These are phyloP conservation scores for Bolinopsis microptera DNA, from an alignment of 37 sponge, comb jelly and placozoan species.

Conservation along the genomic window DNA sequence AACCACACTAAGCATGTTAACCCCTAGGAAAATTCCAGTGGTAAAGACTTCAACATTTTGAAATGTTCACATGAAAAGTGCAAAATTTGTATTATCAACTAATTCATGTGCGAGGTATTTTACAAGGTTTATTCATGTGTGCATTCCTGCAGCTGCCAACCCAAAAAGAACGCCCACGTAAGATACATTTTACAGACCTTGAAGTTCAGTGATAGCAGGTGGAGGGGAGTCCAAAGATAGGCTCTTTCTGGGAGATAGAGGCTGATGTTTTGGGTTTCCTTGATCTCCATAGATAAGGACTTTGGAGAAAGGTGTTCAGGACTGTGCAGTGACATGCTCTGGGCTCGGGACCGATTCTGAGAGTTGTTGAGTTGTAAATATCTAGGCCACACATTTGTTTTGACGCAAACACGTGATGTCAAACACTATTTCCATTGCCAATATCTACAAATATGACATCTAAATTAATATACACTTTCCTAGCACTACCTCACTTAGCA, in stretches of 20 bases:
- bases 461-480: not conserved
- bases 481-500: not conserved
- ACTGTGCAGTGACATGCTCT: conserved; percentile 31
- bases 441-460: not conserved
- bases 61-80: too few relatives aligned
- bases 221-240: conserved; percentile 8
- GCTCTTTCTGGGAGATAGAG: not conserved
- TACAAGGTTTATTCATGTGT: too few relatives aligned
- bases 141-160: too few relatives aligned
- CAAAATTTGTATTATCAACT: too few relatives aligned
- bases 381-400: too few relatives aligned
- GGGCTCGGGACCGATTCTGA: conserved; percentile 41
- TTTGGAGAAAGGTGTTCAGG: not conserved
- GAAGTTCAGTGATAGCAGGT: not conserved
- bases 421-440: not conserved
- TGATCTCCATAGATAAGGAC: too few relatives aligned
- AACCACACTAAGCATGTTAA: not conserved
- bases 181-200: too few relatives aligned
- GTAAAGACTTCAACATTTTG: too few relatives aligned
- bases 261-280: not conserved
- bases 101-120: too few relatives aligned
- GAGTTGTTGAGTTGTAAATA: not conserved
- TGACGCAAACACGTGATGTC: too few relatives aligned
- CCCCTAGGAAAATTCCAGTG: not conserved
- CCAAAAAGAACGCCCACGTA: too few relatives aligned